phyloP scores from a whole-genome alignment of 2,888 invertebrate genomes.

The Hydrotaea cyrtoneurina region DNA sequence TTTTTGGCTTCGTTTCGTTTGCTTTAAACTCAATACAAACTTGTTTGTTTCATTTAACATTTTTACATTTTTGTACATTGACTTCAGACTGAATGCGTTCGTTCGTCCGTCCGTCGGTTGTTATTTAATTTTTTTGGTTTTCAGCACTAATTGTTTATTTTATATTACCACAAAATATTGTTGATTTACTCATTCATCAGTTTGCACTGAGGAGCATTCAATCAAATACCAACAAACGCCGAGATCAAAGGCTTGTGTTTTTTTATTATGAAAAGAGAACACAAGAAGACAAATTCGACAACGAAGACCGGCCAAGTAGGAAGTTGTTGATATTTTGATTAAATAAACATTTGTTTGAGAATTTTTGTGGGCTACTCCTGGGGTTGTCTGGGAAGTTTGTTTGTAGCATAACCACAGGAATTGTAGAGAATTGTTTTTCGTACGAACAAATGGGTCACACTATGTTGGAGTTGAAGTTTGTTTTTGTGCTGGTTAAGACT shows the following conservation, averaged over 20 bases:
- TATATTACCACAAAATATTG: conserved; percentile 64
- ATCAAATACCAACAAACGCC: conserved; percentile 8
- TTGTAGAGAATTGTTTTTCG: no score
- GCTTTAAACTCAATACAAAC: background rate
- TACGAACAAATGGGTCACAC: no score
- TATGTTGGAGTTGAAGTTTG: no score
- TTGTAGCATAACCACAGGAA: background rate
- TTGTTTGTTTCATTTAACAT: conserved; percentile 5
- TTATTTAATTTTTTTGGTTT: conserved; percentile 39
- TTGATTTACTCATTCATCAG: conserved; percentile 53
- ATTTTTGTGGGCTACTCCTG: conserved; percentile 11
- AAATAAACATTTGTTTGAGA: conserved; percentile 50
- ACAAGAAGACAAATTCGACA: background rate
- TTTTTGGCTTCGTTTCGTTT: conserved; percentile 28
- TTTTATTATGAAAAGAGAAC: conserved; percentile 32
- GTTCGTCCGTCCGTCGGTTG: background rate
- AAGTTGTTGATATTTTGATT: conserved; percentile 45
- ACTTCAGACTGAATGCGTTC: background rate
- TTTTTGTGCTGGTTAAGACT: no score
- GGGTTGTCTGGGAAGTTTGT: conserved; percentile 10
- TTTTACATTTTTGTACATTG: background rate
- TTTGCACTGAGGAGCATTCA: conserved; percentile 18
- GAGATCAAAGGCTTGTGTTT: conserved; percentile 61
- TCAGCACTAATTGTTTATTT: conserved; percentile 56
- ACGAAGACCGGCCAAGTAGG: background rate